Evolutionary conservation across 2,113 vertebrate genomes (phyloP), one percentile per base, ranked within the genome.

Genomic region (Calyptomena viridis): DNA sequence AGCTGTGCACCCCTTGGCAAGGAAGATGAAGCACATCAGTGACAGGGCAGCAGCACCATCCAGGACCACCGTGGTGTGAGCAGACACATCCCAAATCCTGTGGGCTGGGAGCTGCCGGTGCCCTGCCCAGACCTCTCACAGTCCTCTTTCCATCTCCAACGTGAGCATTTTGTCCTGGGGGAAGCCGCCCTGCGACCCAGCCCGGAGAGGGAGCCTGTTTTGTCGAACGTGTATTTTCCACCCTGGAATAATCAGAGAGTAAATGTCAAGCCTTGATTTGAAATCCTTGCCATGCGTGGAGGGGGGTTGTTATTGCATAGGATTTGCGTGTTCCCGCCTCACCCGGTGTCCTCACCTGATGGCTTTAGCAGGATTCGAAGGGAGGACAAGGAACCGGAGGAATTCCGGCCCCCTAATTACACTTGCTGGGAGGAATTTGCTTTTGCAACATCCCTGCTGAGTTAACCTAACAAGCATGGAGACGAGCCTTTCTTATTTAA

Each of bases 341-440:
- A 75, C 86, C 87, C 77, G 3, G 2, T 44, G 73, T 92, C 86
- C 77, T 88, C 92, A 96, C 93, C 96, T 96, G 96, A 97, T 96
- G 93, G 95, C 81, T 96, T 97, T 97, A 96, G 80, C 93, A 87
- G 95, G 50, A 91, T 94, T 77, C 18, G 3, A 2, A 39, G 49
- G 8, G 69, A 96, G 84, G 96, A 97, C 97, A 80, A 95, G 96
- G 97, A 92, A 95, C 96, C 4, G 10, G 95, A 97, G 97, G 97
- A 97, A 97, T 98, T 98, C 98, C 97, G 96, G 97, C 94, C 64
- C 40, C 80, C 78, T 94, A 89, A 94, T 95, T 96, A 90, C 60
- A 35, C 84, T 93, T 63, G 92, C 93, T 93, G 96, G 95, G 95
- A 96, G 92, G 76, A 85, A 87, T 80, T 89, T 96, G 97, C 95